A percentile compares a stretch with the other conserved stretches of the same genome.
Evolutionary conservation across 2,888 invertebrate genomes (phyloP).

Genomic region (Dolichopus griseipennis): DNA sequence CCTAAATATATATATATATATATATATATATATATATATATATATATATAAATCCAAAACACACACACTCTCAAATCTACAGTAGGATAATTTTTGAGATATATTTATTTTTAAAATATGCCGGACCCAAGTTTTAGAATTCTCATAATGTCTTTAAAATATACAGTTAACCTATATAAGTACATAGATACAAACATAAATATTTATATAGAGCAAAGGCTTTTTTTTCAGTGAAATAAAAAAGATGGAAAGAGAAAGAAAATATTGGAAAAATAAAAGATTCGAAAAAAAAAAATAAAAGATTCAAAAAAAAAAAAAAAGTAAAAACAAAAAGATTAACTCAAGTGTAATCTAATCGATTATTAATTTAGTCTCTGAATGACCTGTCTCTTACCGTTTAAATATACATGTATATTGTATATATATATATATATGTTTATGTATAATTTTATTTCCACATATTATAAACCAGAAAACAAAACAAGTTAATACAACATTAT

Average conservation of each 20-base stretch:
- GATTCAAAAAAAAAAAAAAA: neutral
- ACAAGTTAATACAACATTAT: too few species aligned
- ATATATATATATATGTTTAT: too few species aligned
- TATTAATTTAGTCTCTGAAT: conserved; percentile 8
- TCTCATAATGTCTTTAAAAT: neutral
- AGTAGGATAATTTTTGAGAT: too few species aligned
- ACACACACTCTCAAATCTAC: too few species aligned
- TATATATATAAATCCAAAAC: neutral
- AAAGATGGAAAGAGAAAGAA: too few species aligned
- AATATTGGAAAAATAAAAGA: neutral
- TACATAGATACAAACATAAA: neutral
- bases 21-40: neutral
- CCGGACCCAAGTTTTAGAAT: neutral
- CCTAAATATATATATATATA: neutral
- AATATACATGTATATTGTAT: neutral
- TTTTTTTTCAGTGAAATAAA: too few species aligned
- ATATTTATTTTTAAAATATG: too few species aligned
- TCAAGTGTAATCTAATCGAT: conserved; percentile 11
- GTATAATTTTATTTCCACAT: too few species aligned
- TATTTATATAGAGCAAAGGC: neutral
- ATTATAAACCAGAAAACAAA: too few species aligned
- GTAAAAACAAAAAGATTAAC: conserved; percentile 3
- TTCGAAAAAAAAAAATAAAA: neutral
- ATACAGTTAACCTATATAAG: neutral
- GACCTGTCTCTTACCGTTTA: neutral